Base-by-base conservation (phyloP, 1,140 invertebrate genomes). In the Drosophila ambigua region DNA sequence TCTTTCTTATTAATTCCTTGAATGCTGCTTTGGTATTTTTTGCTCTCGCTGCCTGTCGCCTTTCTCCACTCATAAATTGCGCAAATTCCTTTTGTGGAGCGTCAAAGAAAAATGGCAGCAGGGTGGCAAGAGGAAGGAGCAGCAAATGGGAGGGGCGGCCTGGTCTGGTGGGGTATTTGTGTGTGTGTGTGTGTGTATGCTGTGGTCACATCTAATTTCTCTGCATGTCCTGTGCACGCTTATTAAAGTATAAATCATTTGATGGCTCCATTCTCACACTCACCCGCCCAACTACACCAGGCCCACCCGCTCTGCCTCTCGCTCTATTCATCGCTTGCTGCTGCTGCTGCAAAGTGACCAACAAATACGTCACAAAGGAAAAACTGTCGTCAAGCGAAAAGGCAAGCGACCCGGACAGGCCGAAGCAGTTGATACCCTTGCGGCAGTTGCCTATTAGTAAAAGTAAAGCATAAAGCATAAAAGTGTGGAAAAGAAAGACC, bases 211-310 rank as follows among this genome's bases (percentile, higher is more conserved):
- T 87, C 81, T 85, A 85, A 85, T 87, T 85, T 85, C 82, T 82
- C 74, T 62, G 54, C 65, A 75, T 87, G 81, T 87, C 82, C 63
- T 69, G 41, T 60, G 63, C 75, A 82, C 79, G 78, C 83, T 87
- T 88, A 87, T 87, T 87, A 87, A 88, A 79, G 82, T 60, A 88
- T 87, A 87, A 87, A 87, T 87, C 82, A 87, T 83, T 76, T 78
- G 67, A 60, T 61, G 62, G 51, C 20, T 15, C 16, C 45, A 31
- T 26, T 45, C 24, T 43, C 28, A 13, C 3, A 2, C 31, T 35
- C 44, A 31, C 20, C 39, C 20, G 16, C 46, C 0, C 31, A 35
- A 3, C 8, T 9, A 4, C 16, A 16, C 16, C 16, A 16, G n/a
- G n/a, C n/a, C n/a, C 4, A 11, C 31, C 4, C 35, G 0, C 35